phyloP scores from a whole-genome alignment of 2,888 invertebrate genomes.

The Xylophagus ater region DNA sequence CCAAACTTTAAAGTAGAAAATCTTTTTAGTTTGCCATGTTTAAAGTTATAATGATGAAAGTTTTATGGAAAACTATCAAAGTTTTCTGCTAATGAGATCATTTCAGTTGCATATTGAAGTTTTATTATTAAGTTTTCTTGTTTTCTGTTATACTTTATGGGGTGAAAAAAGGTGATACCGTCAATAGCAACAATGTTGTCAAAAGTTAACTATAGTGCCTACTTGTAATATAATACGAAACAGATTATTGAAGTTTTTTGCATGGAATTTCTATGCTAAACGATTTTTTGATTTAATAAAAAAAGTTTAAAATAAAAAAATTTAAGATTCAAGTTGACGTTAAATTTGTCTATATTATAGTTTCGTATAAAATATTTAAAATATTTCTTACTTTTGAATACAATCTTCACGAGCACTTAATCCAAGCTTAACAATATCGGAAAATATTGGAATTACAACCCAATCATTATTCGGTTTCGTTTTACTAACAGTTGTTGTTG shows the following conservation, averaged over 20 bases:
- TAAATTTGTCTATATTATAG: too few relatives aligned
- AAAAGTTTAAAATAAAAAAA: background rate
- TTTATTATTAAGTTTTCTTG: background rate
- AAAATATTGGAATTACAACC: conserved; percentile 41
- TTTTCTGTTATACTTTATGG: background rate
- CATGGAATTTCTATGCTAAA: background rate
- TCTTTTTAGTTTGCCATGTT: too few relatives aligned
- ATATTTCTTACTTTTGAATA: conserved; percentile 36
- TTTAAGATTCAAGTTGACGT: too few relatives aligned
- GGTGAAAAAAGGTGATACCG: too few relatives aligned
- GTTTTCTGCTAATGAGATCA: conserved; percentile 12
- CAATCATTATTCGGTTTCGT: conserved; percentile 37
- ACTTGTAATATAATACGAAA: too few relatives aligned
- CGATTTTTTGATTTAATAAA: too few relatives aligned
- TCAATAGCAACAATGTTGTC: background rate
- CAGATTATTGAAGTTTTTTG: too few relatives aligned
- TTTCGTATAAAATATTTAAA: too few relatives aligned
- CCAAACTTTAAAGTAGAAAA: too few relatives aligned
- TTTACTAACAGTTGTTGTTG: conserved; percentile 10
- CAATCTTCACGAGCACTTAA: conserved; percentile 38
- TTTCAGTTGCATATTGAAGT: conserved; percentile 5
- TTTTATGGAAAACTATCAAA: conserved; percentile 9
- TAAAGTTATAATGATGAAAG: conserved; percentile 13
- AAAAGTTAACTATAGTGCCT: background rate
- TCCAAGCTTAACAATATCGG: conserved; percentile 40